Conservation (phyloP, 1,140 invertebrate species). For the Arion vulgaris region DNA sequence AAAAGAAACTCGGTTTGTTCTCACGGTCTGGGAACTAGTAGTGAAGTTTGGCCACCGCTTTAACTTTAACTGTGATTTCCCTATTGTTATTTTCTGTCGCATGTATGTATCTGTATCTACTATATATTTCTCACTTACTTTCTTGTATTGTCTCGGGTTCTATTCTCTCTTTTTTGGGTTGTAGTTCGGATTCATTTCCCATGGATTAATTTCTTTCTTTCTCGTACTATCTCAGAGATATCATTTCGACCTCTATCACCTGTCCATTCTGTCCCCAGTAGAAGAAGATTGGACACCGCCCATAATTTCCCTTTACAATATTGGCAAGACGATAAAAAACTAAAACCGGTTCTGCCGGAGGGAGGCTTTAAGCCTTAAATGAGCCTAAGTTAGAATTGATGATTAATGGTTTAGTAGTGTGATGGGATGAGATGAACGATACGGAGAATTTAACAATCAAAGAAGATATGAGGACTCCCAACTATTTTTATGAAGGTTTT, state of each 20-base stretch:
- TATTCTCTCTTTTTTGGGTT: no score
- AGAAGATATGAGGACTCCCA: background rate
- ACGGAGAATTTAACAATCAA: background rate
- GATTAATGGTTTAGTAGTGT: conserved; percentile 2
- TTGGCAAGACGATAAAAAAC: background rate
- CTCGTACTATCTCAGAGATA: background rate
- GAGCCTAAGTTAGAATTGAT: background rate
- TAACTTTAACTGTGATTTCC: no score
- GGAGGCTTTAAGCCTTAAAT: background rate
- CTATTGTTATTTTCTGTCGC: no score
- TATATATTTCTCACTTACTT: background rate
- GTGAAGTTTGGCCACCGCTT: no score
- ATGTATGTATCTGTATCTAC: no score
- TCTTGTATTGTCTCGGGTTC: no score
- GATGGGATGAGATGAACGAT: background rate
- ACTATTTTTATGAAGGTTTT: background rate
- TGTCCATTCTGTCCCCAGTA: background rate
- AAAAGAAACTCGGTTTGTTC: background rate
- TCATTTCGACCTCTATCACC: background rate
- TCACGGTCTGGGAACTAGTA: no score
- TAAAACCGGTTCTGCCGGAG: background rate
- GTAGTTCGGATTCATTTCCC: background rate
- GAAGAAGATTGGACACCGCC: background rate
- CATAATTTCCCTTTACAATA: background rate
- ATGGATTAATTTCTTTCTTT: background rate